Percentiles rank a stretch among this genome's conserved stretches.
These are phyloP conservation scores for Calephelis nemesis DNA, from an alignment of 1,140 invertebrate genomes.

Conservation along the genomic window DNA sequence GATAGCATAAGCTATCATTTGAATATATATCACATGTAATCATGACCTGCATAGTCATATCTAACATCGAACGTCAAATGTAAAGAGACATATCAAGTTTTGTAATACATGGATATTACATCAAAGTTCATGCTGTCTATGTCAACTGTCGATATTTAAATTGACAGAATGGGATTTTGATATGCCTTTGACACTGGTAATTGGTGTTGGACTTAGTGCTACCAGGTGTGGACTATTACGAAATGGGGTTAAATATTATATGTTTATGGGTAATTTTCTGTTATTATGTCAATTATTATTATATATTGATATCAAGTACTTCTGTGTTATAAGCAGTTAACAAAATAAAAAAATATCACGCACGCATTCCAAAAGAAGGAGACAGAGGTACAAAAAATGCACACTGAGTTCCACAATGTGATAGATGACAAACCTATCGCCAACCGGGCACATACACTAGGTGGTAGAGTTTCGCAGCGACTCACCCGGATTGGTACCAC, in stretches of 20 bases:
- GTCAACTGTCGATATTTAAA: slow-evolving; percentile 51
- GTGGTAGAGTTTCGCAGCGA: too few species aligned
- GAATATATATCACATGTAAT: neutral
- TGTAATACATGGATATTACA: slow-evolving; percentile 19
- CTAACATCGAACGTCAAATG: slow-evolving; percentile 25
- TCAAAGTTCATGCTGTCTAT: slow-evolving; percentile 23
- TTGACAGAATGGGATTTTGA: slow-evolving; percentile 41
- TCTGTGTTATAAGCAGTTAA: too few species aligned
- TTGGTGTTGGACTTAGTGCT: slow-evolving; percentile 32
- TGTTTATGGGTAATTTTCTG: neutral
- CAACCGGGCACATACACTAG: too few species aligned
- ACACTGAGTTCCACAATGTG: too few species aligned
- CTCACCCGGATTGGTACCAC: too few species aligned
- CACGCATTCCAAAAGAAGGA: too few species aligned
- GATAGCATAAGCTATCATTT: too few species aligned
- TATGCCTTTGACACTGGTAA: slow-evolving; percentile 41
- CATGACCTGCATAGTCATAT: neutral
- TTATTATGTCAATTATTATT: neutral
- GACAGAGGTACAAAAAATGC: too few species aligned
- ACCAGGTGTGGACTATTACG: slow-evolving; percentile 18
- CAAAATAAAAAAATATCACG: too few species aligned
- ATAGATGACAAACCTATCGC: too few species aligned
- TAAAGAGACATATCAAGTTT: slow-evolving; percentile 27
- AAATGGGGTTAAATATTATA: slow-evolving; percentile 11
- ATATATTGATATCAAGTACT: neutral